phyloP scores from a whole-genome alignment of 2,888 invertebrate genomes.

The Mythimna vitellina region DNA sequence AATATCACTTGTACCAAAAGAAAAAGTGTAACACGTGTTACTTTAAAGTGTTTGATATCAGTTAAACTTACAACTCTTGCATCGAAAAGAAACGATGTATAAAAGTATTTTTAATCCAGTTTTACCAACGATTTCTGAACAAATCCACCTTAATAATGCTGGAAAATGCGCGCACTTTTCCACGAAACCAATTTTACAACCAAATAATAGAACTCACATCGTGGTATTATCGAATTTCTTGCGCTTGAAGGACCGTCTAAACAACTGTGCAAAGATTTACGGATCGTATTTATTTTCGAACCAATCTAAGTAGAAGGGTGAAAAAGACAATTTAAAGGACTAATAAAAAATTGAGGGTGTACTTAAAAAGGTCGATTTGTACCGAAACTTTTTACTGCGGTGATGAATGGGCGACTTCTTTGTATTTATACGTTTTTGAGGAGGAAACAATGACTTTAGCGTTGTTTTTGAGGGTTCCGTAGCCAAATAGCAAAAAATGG shows the following conservation, averaged over 20 bases:
- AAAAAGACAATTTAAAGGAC: conserved; percentile 49
- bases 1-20: too few relatives aligned
- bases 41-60: background rate
- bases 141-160: background rate
- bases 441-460: background rate
- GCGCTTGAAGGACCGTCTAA: conserved; percentile 39
- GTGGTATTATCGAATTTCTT: conserved; percentile 26
- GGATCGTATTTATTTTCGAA: conserved; percentile 51
- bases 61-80: background rate
- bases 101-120: too few relatives aligned
- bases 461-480: too few relatives aligned
- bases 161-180: background rate
- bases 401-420: conserved; percentile 28
- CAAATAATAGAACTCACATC: conserved; percentile 35
- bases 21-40: background rate
- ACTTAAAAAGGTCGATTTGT: conserved; percentile 54
- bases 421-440: conserved; percentile 14
- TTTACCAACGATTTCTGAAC: background rate
- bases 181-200: conserved; percentile 24
- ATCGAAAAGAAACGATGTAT: background rate
- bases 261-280: conserved; percentile 53
- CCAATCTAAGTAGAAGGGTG: conserved; percentile 47
- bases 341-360: conserved; percentile 59
- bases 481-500: too few relatives aligned
- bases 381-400: conserved; percentile 36